Evolutionary conservation across 2,888 invertebrate genomes (phyloP).

Genomic region (Acanthacorydalis orientalis): DNA sequence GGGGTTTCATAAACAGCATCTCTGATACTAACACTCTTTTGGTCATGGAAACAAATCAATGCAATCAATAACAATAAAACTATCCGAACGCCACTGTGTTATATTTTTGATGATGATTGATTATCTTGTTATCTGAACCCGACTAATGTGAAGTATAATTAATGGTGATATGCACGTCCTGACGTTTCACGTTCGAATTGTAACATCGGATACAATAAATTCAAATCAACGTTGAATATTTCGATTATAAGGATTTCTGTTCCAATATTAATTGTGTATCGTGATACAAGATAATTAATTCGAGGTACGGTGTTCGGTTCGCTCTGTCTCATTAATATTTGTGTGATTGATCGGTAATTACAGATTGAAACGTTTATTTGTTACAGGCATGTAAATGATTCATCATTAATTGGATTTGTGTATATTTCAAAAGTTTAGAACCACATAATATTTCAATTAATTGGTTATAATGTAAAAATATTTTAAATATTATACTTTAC

Average conservation of each 20-base stretch:
- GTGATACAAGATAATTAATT: background rate
- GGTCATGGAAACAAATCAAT: conserved; percentile 1
- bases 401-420: too few relatives aligned
- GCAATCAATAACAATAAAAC: conserved; percentile 10
- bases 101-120: conserved; percentile 11
- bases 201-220: background rate
- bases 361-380: too few relatives aligned
- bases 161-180: too few relatives aligned
- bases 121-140: background rate
- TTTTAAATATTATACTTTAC: too few relatives aligned
- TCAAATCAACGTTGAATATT: background rate
- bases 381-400: too few relatives aligned
- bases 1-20: conserved; percentile 8
- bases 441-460: too few relatives aligned
- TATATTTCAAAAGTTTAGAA: too few relatives aligned
- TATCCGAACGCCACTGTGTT: conserved; percentile 12
- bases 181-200: background rate
- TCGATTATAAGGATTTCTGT: background rate
- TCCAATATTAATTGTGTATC: background rate
- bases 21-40: conserved; percentile 8
- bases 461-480: too few relatives aligned
- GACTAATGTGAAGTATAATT: too few relatives aligned
- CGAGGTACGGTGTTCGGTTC: background rate
- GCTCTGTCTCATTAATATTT: too few relatives aligned
- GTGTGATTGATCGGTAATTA: too few relatives aligned